These are phyloP conservation scores for Psilopsiagon aymara DNA, from an alignment of 2,113 vertebrate genomes.

Conservation along the genomic window DNA sequence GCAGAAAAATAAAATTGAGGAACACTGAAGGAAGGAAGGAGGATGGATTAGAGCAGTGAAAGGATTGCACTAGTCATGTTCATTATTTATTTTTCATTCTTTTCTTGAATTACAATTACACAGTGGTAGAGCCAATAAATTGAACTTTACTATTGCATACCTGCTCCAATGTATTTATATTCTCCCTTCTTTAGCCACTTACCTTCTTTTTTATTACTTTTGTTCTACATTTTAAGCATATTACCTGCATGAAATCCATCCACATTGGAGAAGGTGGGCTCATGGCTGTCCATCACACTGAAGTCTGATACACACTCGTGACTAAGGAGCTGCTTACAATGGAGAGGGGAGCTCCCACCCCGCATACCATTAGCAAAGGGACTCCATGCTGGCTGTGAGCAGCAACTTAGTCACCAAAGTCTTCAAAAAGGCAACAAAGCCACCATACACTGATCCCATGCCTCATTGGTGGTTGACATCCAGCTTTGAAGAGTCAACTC, in stretches of 20 bases:
- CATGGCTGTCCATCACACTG: background rate
- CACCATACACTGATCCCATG: background rate
- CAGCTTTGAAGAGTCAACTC: background rate
- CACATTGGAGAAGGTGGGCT: background rate
- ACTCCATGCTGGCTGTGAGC: background rate
- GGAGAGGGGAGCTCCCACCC: background rate
- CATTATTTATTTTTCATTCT: background rate
- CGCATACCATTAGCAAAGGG: background rate
- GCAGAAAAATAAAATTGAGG: background rate
- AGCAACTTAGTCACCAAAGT: background rate
- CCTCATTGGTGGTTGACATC: background rate
- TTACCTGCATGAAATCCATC: background rate
- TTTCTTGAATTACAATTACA: background rate
- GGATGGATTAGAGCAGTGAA: background rate
- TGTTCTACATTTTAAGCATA: background rate
- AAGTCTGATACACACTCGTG: background rate
- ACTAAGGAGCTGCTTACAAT: background rate
- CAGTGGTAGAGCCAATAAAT: background rate
- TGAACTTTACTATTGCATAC: background rate
- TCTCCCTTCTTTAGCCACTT: background rate
- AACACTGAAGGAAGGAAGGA: background rate
- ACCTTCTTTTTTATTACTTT: background rate
- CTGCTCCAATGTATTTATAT: background rate
- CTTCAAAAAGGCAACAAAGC: background rate
- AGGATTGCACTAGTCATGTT: background rate